These are phyloP conservation scores for Grapholita molesta DNA, from an alignment of 1,140 invertebrate genomes.

Conservation along the genomic window DNA sequence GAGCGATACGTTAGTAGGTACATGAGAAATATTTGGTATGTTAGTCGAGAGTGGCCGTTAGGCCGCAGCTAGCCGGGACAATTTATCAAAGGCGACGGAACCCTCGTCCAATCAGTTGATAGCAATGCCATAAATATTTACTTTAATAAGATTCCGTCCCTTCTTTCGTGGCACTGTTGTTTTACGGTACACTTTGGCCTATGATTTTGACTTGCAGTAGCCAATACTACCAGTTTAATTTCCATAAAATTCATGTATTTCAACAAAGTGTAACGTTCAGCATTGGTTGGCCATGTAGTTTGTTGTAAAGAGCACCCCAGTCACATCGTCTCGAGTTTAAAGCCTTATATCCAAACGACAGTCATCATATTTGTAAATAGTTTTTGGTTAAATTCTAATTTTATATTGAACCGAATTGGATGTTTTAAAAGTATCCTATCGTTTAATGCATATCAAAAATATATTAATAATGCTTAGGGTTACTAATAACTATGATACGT, in stretches of 20 bases:
- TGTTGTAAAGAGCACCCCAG: too few relatives aligned
- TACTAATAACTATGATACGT: too few relatives aligned
- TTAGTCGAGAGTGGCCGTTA: constrained; percentile 41
- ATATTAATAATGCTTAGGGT: too few relatives aligned
- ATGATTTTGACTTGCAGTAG: constrained; percentile 48
- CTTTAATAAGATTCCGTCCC: constrained; percentile 77
- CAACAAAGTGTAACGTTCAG: neutral
- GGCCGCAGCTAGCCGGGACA: constrained; percentile 55
- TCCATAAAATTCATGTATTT: neutral
- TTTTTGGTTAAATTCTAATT: too few relatives aligned
- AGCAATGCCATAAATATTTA: constrained; percentile 77
- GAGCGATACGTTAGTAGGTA: constrained; percentile 46
- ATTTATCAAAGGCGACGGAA: constrained; percentile 67
- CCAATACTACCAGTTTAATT: constrained; percentile 14
- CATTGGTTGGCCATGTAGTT: too few relatives aligned
- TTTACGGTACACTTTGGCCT: constrained; percentile 67
- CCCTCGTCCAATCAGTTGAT: constrained; percentile 73
- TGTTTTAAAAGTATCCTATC: too few relatives aligned
- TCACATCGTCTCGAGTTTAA: too few relatives aligned
- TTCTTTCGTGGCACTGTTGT: constrained; percentile 64
- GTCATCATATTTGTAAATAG: too few relatives aligned
- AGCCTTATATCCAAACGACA: too few relatives aligned
- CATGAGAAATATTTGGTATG: constrained; percentile 52
- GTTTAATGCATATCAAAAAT: too few relatives aligned
- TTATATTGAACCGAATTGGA: too few relatives aligned